A percentile compares a stretch with the other conserved stretches of the same genome.
Conservation (phyloP, 1,140 invertebrate species). For the Zaprionus camerounensis region DNA sequence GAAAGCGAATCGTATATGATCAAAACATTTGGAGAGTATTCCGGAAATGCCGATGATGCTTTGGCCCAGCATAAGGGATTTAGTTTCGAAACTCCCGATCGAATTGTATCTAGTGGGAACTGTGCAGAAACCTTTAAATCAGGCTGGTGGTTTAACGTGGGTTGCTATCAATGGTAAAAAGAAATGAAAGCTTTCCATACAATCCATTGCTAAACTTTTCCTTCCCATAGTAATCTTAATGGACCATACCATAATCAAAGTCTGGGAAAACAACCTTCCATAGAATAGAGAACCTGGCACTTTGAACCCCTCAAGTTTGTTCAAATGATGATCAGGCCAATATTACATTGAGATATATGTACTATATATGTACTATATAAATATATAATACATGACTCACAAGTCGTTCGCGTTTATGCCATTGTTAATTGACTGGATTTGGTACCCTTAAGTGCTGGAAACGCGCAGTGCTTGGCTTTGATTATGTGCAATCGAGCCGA, state of each 20-base stretch:
- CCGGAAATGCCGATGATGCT: slow-evolving; percentile 29
- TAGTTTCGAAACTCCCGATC: slow-evolving; percentile 28
- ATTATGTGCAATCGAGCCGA: slow-evolving; percentile 46
- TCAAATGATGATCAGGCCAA: slow-evolving; percentile 41
- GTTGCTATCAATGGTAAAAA: slow-evolving; percentile 32
- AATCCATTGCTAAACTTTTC: not conserved
- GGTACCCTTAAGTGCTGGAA: not conserved
- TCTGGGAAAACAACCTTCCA: not conserved
- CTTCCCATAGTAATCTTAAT: slow-evolving; percentile 32
- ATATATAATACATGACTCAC: not conserved
- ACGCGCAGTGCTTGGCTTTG: slow-evolving; percentile 33
- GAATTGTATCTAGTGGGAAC: not conserved
- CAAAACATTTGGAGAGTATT: slow-evolving; percentile 29
- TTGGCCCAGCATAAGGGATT: not conserved
- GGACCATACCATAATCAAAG: not conserved
- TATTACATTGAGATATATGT: not conserved
- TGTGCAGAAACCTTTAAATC: slow-evolving; percentile 20
- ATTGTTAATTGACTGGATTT: slow-evolving; percentile 1
- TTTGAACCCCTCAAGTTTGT: slow-evolving; percentile 29
- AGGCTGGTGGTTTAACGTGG: slow-evolving; percentile 37
- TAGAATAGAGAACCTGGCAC: slow-evolving; percentile 38
- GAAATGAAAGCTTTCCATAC: not conserved
- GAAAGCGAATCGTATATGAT: slow-evolving; percentile 22
- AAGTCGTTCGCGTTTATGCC: not conserved
- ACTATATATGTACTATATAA: not conserved